phyloP scores from a whole-genome alignment of 2,888 invertebrate species.

The Agrenia bidenticulata region DNA sequence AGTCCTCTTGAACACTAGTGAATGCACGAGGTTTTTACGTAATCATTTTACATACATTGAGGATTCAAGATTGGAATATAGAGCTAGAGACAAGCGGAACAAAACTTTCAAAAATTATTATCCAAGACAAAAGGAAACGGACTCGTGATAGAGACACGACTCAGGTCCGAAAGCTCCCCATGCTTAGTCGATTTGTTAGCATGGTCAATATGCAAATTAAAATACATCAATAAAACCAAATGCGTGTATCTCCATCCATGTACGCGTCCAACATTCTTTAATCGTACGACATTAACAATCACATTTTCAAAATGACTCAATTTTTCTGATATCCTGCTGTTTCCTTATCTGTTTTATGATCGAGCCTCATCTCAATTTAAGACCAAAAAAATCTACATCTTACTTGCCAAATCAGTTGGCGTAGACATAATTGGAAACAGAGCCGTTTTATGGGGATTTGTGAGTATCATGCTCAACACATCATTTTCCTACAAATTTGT shows the following conservation, averaged over 20 bases:
- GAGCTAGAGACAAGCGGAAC: not conserved
- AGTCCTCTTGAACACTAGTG: not conserved
- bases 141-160: conserved; percentile 4
- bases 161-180: not conserved
- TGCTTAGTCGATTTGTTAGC: not conserved
- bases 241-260: no score
- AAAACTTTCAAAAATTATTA: conserved; percentile 5
- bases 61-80: not conserved
- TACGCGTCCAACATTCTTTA: no score
- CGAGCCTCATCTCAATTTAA: not conserved
- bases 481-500: no score
- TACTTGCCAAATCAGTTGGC: no score
- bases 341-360: conserved; percentile 1
- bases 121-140: not conserved
- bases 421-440: no score
- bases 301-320: no score
- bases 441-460: no score
- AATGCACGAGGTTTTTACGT: not conserved
- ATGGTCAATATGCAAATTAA: conserved; percentile 2
- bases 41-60: not conserved
- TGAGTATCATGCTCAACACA: no score
- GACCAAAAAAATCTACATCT: no score
- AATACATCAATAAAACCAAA: conserved; percentile 3
- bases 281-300: no score
- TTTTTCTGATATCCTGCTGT: not conserved